Percentiles rank a stretch among this genome's conserved stretches.
These are phyloP conservation scores for Achatina immaculata DNA, from an alignment of 1,140 invertebrate genomes.

Conservation along the genomic window DNA sequence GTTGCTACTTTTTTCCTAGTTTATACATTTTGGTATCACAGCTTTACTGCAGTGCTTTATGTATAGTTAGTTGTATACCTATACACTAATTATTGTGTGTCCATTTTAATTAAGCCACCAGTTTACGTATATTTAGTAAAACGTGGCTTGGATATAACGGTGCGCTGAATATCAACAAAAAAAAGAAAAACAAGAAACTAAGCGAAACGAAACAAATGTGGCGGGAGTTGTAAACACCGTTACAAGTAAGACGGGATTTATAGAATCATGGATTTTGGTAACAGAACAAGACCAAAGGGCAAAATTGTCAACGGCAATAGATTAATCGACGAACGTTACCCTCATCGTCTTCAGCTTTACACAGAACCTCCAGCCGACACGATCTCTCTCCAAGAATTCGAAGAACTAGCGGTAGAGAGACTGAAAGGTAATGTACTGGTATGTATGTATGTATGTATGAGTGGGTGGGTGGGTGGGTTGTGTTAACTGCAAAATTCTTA, in stretches of 20 bases:
- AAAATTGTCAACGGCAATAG: conserved; percentile 4
- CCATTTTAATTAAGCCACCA: too few species aligned
- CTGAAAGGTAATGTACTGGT: conserved; percentile 80
- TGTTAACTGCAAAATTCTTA: too few species aligned
- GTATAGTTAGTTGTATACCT: too few species aligned
- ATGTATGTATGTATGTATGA: too few species aligned
- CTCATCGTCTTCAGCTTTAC: conserved; percentile 76
- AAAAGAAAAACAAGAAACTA: not conserved
- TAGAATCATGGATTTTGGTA: conserved; percentile 27
- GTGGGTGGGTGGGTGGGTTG: too few species aligned
- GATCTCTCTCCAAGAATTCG: conserved; percentile 86
- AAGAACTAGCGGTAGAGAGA: conserved; percentile 87
- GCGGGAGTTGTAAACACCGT: not conserved
- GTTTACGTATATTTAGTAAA: not conserved
- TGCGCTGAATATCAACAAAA: not conserved
- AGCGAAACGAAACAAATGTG: conserved; percentile 31
- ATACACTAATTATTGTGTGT: too few species aligned
- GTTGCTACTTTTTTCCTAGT: too few species aligned
- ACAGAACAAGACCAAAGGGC: not conserved
- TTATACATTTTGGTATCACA: too few species aligned
- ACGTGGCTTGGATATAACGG: too few species aligned
- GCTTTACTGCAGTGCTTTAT: too few species aligned
- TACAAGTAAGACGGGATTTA: not conserved
- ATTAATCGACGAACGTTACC: conserved; percentile 29
- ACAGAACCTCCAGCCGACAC: conserved; percentile 81